A percentile compares a stretch with the other conserved stretches of the same genome.
These are phyloP conservation scores for Poeciliopsis paucimaculata DNA, from an alignment of 2,797 vertebrate species.

Conservation along the genomic window DNA sequence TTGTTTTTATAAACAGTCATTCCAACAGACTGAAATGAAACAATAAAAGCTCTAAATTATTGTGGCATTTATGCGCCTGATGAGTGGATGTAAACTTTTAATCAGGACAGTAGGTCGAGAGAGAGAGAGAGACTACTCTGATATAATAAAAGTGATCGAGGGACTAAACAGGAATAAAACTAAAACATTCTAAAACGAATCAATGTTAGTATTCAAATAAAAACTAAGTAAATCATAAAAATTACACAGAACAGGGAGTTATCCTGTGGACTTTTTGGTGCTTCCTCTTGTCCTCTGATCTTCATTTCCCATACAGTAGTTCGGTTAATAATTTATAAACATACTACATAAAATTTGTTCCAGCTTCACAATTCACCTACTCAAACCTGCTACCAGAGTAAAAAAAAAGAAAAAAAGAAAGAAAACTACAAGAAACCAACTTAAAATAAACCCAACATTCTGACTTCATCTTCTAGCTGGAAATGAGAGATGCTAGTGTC, in stretches of 20 bases:
- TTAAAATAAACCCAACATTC: constrained; percentile 26
- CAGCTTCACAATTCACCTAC: constrained; percentile 27
- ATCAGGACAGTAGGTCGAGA: not conserved
- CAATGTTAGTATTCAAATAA: constrained; percentile 7
- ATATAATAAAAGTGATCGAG: constrained; percentile 20
- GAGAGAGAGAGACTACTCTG: not conserved
- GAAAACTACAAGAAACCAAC: constrained; percentile 30
- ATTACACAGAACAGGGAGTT: constrained; percentile 22
- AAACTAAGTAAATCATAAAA: constrained; percentile 8
- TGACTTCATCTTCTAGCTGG: constrained; percentile 9
- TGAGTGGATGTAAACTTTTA: not conserved
- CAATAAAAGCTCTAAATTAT: not conserved
- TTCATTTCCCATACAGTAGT: constrained; percentile 16
- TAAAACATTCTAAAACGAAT: constrained; percentile 15
- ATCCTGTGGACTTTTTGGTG: constrained; percentile 35
- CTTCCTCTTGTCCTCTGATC: constrained; percentile 21
- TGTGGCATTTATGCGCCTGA: not conserved
- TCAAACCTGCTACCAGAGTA: constrained; percentile 36
- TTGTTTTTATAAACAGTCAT: not conserved
- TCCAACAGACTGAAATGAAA: not conserved
- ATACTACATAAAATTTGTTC: constrained; percentile 40
- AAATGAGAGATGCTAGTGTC: constrained; percentile 14
- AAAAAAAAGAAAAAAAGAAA: constrained; percentile 28
- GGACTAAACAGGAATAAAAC: constrained; percentile 20
- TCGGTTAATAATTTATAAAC: constrained; percentile 29